Percentiles rank a stretch among this genome's conserved stretches.
phyloP scores from a whole-genome alignment of 2,888 invertebrate species.

The Euspilapteryx auroguttella region DNA sequence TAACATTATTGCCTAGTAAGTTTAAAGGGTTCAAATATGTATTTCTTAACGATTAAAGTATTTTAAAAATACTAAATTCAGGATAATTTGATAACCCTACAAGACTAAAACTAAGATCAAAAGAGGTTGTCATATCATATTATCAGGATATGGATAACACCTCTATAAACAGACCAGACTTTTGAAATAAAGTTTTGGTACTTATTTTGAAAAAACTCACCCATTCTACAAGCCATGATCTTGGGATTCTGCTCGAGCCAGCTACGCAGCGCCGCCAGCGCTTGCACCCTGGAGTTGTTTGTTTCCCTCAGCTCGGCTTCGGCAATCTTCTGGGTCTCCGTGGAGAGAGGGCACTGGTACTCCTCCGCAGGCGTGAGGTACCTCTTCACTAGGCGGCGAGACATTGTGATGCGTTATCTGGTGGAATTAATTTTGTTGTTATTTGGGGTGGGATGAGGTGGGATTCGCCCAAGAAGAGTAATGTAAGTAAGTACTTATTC shows the following conservation, averaged over 20 bases:
- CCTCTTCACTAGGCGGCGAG: slow-evolving; percentile 32
- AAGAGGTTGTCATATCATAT: neutral
- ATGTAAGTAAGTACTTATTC: too few species aligned
- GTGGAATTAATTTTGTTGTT: slow-evolving; percentile 3
- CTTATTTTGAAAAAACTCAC: too few species aligned
- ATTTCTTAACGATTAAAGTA: too few species aligned
- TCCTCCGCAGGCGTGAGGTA: slow-evolving; percentile 64
- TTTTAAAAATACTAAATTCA: too few species aligned
- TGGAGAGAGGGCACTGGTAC: slow-evolving; percentile 64
- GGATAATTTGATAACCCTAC: too few species aligned
- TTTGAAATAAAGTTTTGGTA: too few species aligned
- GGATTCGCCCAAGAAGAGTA: too few species aligned
- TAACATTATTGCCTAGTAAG: too few species aligned
- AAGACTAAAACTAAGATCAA: neutral
- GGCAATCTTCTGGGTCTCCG: slow-evolving; percentile 65
- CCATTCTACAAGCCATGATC: slow-evolving; percentile 68
- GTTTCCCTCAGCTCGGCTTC: slow-evolving; percentile 71
- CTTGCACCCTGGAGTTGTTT: slow-evolving; percentile 64
- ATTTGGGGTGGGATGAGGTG: slow-evolving; percentile 1
- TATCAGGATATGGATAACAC: too few species aligned
- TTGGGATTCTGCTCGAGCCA: slow-evolving; percentile 74
- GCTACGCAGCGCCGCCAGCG: slow-evolving; percentile 66
- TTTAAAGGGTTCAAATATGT: too few species aligned
- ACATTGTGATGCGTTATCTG: slow-evolving; percentile 20
- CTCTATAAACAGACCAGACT: too few species aligned